phyloP scores from a whole-genome alignment of 37 sponge, comb jelly and placozoan species.

The Beroe forskalii region DNA sequence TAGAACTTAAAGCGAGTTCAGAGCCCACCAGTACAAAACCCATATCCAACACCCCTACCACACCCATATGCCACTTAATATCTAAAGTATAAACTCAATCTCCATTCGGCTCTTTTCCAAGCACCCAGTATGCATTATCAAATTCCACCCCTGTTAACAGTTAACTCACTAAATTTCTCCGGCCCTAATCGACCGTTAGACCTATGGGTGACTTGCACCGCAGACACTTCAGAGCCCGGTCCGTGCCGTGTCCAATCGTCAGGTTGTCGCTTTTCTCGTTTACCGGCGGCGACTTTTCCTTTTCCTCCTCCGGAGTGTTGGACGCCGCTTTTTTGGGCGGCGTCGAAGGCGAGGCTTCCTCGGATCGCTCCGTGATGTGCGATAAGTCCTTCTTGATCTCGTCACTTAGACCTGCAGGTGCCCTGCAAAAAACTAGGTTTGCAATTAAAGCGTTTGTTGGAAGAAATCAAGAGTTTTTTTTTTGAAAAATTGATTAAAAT shows the following conservation, averaged over 20 bases:
- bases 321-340: too few species aligned
- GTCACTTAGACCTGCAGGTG: not conserved
- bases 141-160: too few species aligned
- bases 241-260: not conserved
- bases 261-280: not conserved
- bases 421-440: too few species aligned
- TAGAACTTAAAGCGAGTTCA: too few species aligned
- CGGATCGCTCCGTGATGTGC: constrained; percentile 22
- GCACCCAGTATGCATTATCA: too few species aligned
- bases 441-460: too few species aligned
- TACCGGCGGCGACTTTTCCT: not conserved
- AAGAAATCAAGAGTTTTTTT: not conserved
- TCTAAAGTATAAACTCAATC: too few species aligned
- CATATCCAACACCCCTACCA: too few species aligned
- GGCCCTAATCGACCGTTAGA: constrained; percentile 7
- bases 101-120: too few species aligned
- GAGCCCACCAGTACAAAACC: too few species aligned
- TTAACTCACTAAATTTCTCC: too few species aligned
- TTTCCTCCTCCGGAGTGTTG: not conserved
- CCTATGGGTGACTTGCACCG: constrained; percentile 56
- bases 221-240: constrained; percentile 14
- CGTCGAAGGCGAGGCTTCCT: not conserved
- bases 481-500: not conserved
- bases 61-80: too few species aligned
- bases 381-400: constrained; percentile 36